A percentile compares a stretch with the other conserved stretches of the same genome.
These are phyloP conservation scores for Gymnoscopelus braueri DNA, from an alignment of 2,797 vertebrate species.

Conservation along the genomic window DNA sequence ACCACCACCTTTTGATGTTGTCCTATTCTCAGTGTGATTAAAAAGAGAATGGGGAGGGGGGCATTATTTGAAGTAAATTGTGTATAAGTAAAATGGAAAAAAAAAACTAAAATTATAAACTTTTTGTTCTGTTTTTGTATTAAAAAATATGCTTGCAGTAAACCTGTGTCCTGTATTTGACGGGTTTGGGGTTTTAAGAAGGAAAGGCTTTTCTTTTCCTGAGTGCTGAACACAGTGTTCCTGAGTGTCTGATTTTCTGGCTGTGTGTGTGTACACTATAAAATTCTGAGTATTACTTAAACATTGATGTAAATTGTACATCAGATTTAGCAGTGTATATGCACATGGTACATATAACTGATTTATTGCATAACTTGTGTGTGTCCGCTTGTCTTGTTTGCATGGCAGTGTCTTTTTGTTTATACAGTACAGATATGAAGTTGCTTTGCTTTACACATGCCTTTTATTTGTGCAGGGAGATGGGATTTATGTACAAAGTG, in stretches of 20 bases:
- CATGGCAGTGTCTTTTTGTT: too few relatives aligned
- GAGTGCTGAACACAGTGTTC: not conserved
- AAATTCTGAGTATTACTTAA: too few relatives aligned
- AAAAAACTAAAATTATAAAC: conserved; percentile 83
- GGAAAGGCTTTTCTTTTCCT: conserved; percentile 12
- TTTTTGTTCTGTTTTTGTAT: conserved; percentile 86
- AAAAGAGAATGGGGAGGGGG: conserved; percentile 48
- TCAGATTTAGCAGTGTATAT: too few relatives aligned
- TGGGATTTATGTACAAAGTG: too few relatives aligned
- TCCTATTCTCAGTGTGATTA: conserved; percentile 73
- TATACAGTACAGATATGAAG: too few relatives aligned
- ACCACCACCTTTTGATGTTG: conserved; percentile 74
- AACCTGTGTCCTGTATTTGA: conserved; percentile 33
- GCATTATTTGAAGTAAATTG: conserved; percentile 65
- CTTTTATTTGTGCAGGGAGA: too few relatives aligned
- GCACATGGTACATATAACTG: too few relatives aligned
- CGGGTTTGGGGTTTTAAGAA: not conserved
- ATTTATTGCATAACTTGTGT: too few relatives aligned
- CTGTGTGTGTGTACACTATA: not conserved
- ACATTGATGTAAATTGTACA: too few relatives aligned
- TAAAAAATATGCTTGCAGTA: conserved; percentile 88
- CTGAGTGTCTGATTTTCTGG: conserved; percentile 7
- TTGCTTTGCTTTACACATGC: too few relatives aligned
- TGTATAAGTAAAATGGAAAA: conserved; percentile 79
- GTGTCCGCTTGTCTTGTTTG: too few relatives aligned